Conservation (phyloP, 1,140 invertebrate genomes). For the Aphelenchoides avenae region DNA sequence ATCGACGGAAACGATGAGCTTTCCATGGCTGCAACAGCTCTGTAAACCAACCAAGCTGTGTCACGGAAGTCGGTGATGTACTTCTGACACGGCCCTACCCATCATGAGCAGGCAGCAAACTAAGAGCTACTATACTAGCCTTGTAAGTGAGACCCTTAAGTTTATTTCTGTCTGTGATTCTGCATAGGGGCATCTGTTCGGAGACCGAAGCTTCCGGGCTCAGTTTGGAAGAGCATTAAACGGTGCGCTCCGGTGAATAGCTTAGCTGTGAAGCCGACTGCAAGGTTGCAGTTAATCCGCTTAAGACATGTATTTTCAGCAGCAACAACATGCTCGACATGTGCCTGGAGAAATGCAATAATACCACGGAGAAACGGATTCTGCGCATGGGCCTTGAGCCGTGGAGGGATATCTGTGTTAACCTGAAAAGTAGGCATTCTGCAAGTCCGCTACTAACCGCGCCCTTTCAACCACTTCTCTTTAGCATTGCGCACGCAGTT, state of each 20-base stretch:
- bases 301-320: not conserved
- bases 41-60: too few relatives aligned
- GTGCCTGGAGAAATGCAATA: constrained; percentile 9
- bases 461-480: not conserved
- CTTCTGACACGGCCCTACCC: too few relatives aligned
- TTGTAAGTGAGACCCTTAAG: not conserved
- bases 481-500: constrained; percentile 21
- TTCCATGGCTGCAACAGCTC: too few relatives aligned
- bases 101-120: too few relatives aligned
- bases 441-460: not conserved
- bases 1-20: too few relatives aligned
- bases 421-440: constrained; percentile 4
- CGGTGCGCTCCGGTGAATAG: not conserved
- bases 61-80: too few relatives aligned
- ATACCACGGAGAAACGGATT: constrained; percentile 16
- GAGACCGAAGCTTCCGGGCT: not conserved
- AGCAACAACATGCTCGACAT: constrained; percentile 15
- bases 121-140: too few relatives aligned
- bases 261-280: not conserved
- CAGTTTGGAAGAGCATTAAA: constrained; percentile 6
- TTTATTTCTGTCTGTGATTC: not conserved
- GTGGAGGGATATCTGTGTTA: constrained; percentile 17
- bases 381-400: constrained; percentile 16
- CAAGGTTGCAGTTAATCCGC: not conserved
- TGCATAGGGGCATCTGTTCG: not conserved